Percentiles rank a stretch among this genome's conserved stretches.
phyloP scores from a whole-genome alignment of 2,113 vertebrate genomes.

The Polypterus senegalus region DNA sequence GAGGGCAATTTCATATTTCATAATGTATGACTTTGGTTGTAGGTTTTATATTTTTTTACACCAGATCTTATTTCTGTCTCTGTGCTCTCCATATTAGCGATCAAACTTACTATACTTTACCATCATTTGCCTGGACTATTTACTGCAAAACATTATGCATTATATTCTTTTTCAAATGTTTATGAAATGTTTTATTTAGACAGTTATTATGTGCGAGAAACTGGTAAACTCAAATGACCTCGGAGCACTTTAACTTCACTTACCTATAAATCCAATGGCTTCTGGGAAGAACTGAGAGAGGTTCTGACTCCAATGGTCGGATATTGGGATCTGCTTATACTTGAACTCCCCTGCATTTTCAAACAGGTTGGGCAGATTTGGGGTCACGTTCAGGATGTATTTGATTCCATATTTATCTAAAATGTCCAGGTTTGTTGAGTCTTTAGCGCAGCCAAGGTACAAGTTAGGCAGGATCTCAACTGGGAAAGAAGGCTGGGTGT shows the following conservation, averaged over 20 bases:
- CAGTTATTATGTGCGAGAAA: too few species aligned
- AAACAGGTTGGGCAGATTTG: conserved; percentile 93
- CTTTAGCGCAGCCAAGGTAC: conserved; percentile 91
- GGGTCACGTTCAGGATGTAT: conserved; percentile 97
- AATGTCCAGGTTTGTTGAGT: conserved; percentile 93
- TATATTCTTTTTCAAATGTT: too few species aligned
- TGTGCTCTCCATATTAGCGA: too few species aligned
- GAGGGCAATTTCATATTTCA: too few species aligned
- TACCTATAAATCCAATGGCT: conserved; percentile 95
- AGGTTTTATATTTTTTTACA: too few species aligned
- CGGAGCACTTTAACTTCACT: conserved; percentile 26
- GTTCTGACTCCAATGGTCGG: conserved; percentile 98
- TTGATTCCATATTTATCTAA: conserved; percentile 96
- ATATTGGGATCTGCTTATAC: conserved; percentile 98
- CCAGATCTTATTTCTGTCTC: too few species aligned
- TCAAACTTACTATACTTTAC: too few species aligned
- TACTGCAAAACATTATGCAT: too few species aligned
- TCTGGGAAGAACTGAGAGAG: conserved; percentile 97
- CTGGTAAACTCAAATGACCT: too few species aligned
- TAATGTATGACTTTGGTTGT: too few species aligned
- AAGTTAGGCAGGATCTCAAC: conserved; percentile 91
- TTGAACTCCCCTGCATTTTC: conserved; percentile 95
- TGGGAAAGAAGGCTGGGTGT: conserved; percentile 82
- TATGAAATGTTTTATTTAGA: too few species aligned
- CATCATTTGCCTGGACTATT: too few species aligned